Percentiles rank a stretch among this genome's conserved stretches.
phyloP scores from a whole-genome alignment of 2,888 invertebrate species.

The Andrena bicolor region DNA sequence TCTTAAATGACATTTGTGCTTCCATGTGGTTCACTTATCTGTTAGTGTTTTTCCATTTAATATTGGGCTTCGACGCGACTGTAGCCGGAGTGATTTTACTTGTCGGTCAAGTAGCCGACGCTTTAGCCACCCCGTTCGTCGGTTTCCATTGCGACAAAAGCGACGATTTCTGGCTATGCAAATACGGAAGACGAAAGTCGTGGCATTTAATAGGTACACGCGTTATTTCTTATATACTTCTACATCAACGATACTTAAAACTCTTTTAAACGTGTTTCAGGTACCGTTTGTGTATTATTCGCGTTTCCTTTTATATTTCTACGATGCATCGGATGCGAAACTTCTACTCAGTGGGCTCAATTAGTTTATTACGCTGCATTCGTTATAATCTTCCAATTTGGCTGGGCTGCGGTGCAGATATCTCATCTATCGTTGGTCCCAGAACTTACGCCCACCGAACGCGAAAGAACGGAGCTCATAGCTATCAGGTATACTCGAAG shows the following conservation, averaged over 20 bases:
- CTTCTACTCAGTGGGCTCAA: conserved; percentile 89
- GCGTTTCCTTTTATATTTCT: conserved; percentile 96
- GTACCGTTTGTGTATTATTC: conserved; percentile 90
- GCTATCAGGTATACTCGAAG: conserved; percentile 88
- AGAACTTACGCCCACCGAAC: conserved; percentile 90
- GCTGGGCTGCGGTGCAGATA: conserved; percentile 97
- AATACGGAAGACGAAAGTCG: conserved; percentile 93
- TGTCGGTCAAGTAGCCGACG: conserved; percentile 94
- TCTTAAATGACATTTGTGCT: conserved; percentile 96
- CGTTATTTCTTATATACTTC: not conserved
- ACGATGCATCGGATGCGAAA: conserved; percentile 89
- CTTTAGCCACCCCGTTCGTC: conserved; percentile 94
- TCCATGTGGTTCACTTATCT: conserved; percentile 98
- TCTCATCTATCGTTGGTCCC: conserved; percentile 96
- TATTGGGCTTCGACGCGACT: conserved; percentile 85
- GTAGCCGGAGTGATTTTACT: conserved; percentile 89
- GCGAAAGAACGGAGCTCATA: conserved; percentile 91
- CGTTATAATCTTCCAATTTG: conserved; percentile 95
- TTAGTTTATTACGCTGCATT: conserved; percentile 92
- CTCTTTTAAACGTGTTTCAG: conserved; percentile 83
- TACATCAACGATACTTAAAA: not conserved
- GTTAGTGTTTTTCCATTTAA: conserved; percentile 91
- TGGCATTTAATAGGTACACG: conserved; percentile 95
- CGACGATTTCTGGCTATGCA: conserved; percentile 88
- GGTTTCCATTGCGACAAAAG: conserved; percentile 93